Conservation (phyloP, 2,113 vertebrate species). For the Mola mola region DNA sequence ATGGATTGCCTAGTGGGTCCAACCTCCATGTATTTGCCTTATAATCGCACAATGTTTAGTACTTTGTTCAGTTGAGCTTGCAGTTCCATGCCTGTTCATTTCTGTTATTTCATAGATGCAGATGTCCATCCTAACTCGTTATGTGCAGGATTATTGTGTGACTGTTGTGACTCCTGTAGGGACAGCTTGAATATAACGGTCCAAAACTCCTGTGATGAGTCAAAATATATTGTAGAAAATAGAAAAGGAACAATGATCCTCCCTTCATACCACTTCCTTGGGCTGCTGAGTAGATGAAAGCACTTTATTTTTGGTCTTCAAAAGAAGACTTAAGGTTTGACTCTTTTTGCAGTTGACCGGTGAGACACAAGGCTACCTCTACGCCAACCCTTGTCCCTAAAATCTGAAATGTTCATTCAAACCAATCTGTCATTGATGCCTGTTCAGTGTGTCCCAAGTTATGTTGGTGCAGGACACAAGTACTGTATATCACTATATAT, state of each 20-base stretch:
- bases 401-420: constrained; percentile 31
- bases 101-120: constrained; percentile 60
- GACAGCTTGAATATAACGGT: constrained; percentile 12
- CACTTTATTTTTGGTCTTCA: constrained; percentile 37
- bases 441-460: constrained; percentile 48
- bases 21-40: constrained; percentile 96
- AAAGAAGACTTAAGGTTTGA: constrained; percentile 24
- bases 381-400: constrained; percentile 19
- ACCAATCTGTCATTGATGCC: constrained; percentile 46
- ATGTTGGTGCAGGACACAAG: constrained; percentile 62
- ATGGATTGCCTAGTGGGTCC: constrained; percentile 85
- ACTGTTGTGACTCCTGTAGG: constrained; percentile 31
- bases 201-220: neutral
- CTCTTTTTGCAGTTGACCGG: constrained; percentile 21
- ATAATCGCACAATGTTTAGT: constrained; percentile 91
- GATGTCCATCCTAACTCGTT: constrained; percentile 61
- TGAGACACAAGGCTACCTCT: constrained; percentile 78
- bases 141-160: constrained; percentile 64
- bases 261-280: neutral
- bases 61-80: constrained; percentile 83
- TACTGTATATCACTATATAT: constrained; percentile 74
- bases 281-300: constrained; percentile 5
- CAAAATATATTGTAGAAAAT: neutral
- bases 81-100: constrained; percentile 78
- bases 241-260: neutral